phyloP scores from a whole-genome alignment of 1,140 invertebrate species.

The Drosophila miranda region DNA sequence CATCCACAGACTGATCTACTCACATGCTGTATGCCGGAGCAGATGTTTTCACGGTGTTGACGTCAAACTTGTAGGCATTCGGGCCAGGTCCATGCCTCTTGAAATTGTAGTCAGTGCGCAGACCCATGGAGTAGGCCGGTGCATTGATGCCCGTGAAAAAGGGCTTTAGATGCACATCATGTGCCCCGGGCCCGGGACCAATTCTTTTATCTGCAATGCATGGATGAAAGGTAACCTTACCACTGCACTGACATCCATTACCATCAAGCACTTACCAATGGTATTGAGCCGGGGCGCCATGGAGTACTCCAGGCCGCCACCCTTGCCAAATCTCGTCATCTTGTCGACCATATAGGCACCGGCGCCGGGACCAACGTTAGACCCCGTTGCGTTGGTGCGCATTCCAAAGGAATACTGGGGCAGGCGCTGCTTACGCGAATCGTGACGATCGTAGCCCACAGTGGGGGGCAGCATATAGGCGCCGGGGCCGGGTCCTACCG shows the following conservation, averaged over 20 bases:
- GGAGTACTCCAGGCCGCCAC: slow-evolving; percentile 63
- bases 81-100: slow-evolving; percentile 84
- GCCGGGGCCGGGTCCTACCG: slow-evolving; percentile 85
- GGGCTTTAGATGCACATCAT: slow-evolving; percentile 83
- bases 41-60: slow-evolving; percentile 77
- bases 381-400: slow-evolving; percentile 42
- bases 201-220: slow-evolving; percentile 53
- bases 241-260: background rate
- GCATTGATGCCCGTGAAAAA: slow-evolving; percentile 83
- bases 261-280: slow-evolving; percentile 36
- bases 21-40: slow-evolving; percentile 83
- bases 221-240: background rate
- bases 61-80: slow-evolving; percentile 84
- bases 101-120: slow-evolving; percentile 80
- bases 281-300: slow-evolving; percentile 64
- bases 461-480: slow-evolving; percentile 85
- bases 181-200: slow-evolving; percentile 84
- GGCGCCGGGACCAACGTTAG: slow-evolving; percentile 61
- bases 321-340: slow-evolving; percentile 65
- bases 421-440: slow-evolving; percentile 84
- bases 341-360: slow-evolving; percentile 69
- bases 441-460: slow-evolving; percentile 84
- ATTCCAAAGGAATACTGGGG: slow-evolving; percentile 85
- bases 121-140: slow-evolving; percentile 84
- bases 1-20: slow-evolving; percentile 22